Base-by-base conservation (phyloP, 2,888 invertebrate species). In the Clusia tigrina region DNA sequence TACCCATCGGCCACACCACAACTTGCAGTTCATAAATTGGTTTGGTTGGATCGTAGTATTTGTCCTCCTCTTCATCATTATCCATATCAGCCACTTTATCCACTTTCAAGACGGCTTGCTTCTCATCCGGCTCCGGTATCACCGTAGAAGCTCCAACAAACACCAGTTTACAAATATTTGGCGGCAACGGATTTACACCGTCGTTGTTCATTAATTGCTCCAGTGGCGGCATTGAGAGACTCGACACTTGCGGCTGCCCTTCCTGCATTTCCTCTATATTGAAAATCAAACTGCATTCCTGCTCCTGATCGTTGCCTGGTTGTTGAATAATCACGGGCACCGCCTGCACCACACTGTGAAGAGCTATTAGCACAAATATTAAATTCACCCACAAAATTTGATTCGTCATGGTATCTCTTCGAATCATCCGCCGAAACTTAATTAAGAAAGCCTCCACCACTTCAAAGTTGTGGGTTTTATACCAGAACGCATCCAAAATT, bases 21-120 rank as follows among this genome's bases (percentile, higher is more conserved):
- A 80, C 66, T 73, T 79, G 80, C 63, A 70, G 71, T 71, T 80
- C 80, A 70, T 78, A 78, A 65, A 77, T 53, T 51, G 78, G 79
- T 68, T 73, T 71, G 54, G 69, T 61, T 57, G 62, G 59, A 60
- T 20, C 32, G 26, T 12, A 24, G 60, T 61, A 63, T 53, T 53
- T 37, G 52, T 51, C 55, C 24, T 51, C 55, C 24, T 48, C 32
- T 22, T 37, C n/a, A 9, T 58, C 58, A 12, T 26, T 24, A 18
- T 20, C 20, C 6, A 32, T 12, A 9, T 5, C 5, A 9, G 32
- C 12, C 32, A 32, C 32, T 32, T 32, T n/a, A 10, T 42, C 42
- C 3, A 3, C 42, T 42, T 15, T 12, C 6, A 32, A 6, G 12
- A 12, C 32, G 6, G 32, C 12, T 32, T 6, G 6, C 42, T 15